Conservation (phyloP, 2,113 vertebrate species). For the Uria aalge region DNA sequence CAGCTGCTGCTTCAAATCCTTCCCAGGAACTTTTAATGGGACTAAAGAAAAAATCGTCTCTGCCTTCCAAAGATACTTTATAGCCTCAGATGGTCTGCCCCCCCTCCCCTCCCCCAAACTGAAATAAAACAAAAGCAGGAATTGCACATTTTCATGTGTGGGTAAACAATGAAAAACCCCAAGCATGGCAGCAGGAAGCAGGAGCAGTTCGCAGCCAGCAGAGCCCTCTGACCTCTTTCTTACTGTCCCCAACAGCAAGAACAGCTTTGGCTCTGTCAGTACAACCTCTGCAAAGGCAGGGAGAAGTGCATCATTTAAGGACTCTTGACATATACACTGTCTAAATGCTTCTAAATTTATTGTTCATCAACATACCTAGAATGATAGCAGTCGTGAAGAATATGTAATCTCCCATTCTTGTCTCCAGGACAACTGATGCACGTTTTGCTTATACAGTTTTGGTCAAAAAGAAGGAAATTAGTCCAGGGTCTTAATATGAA, state of each 20-base stretch:
- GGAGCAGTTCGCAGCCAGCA: not conserved
- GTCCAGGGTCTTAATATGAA: not conserved
- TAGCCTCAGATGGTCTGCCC: not conserved
- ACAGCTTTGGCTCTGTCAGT: not conserved
- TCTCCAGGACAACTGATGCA: not conserved
- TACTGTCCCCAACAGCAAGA: not conserved
- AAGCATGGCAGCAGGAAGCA: slow-evolving; percentile 44
- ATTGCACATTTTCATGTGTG: not conserved
- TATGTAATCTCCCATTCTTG: not conserved
- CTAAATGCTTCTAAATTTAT: not conserved
- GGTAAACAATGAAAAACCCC: slow-evolving; percentile 13
- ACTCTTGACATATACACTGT: not conserved
- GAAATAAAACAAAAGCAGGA: slow-evolving; percentile 45
- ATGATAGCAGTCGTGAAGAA: fast-evolving
- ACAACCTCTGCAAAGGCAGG: not conserved
- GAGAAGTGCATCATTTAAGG: not conserved
- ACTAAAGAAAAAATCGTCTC: not conserved
- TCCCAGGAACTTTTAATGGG: not conserved
- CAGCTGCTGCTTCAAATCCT: not conserved
- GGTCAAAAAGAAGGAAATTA: not conserved
- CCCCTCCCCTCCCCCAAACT: not conserved
- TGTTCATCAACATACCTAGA: not conserved
- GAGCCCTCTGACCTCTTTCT: slow-evolving; percentile 17
- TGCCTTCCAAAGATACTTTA: not conserved
- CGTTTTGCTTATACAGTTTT: not conserved